Evolutionary conservation across 2,113 vertebrate species (phyloP), one percentile per base, ranked within the genome.

Genomic region (Litocranius walleri): DNA sequence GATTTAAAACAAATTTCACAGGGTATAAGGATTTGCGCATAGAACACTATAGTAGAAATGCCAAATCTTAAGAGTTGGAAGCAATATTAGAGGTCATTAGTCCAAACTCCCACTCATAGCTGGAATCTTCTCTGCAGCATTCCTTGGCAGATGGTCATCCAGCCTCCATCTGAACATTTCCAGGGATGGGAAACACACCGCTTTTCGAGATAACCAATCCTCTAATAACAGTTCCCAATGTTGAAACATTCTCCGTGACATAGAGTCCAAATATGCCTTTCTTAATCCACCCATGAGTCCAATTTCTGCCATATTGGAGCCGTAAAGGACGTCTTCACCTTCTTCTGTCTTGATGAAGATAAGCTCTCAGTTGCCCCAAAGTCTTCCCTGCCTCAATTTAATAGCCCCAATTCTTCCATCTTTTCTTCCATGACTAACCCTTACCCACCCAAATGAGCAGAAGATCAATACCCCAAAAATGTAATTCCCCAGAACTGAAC

Each of bases 1-100:
- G 48, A 78, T 67, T 87, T 98, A 90, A 48, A 98, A 97, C 84
- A 96, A 45, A 86, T 54, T 95, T 21, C 54, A 59, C 23, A 84
- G 36, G 23, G 29, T 50, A 61, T 96, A 95, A 86, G 56, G 84
- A 85, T 88, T 64, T 85, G 45, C 94, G 6, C n/a, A 17, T 19
- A 93, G 77, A 93, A 96, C 81, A 56, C 81, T 59, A 12, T 56
- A 43, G 45, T 84, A 87, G 84, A 84, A 90, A 82, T 33, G 90
- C 15, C 84, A 85, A 56, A 85, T 95, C 83, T 95, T 87, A 25
- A 67, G 89, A 97, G 45, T 48, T 97, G 92, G 78, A 95, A 88
- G 50, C 71, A 80, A 80, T 19, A 3, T 64, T 54, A 67, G 27
- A 97, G 77, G 83, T 95, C 64, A 90, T 85, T 95, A 52, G 62